Evolutionary conservation across 2,797 vertebrate genomes (phyloP), one percentile per base, ranked within the genome.

Genomic region (Hemibagrus guttatus): DNA sequence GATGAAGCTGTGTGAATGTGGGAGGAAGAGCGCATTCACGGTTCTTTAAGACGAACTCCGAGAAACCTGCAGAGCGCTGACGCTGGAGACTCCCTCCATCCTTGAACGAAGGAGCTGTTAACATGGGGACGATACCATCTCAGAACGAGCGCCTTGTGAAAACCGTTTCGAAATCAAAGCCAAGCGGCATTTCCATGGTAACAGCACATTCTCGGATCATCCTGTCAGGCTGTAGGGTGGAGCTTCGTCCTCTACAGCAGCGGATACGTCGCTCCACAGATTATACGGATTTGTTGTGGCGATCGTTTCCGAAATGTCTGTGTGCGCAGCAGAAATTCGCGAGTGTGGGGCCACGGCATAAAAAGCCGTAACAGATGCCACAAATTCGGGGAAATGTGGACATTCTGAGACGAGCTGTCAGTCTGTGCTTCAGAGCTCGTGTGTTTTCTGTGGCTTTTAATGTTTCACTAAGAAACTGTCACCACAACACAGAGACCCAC

Each of bases 401-500:
- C 3, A 7, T 54, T 75, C 49, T 54, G 14, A 76, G 21, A 2
- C 28, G 23, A 61, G 78, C 56, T 6, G 58, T 80, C 31, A n/a
- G 23, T 42, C 78, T 46, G 58, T 14, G 39, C 46, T 42, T 63
- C 58, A n/a, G 56, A 42, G 39, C 58, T 61, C 23, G 4, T 39
- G 52, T 12, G 28, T 26, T 35, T 35, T 21, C 17, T 71, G 66
- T 68, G 85, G 84, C 83, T 85, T 85, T 86, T 81, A 78, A 89
- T 80, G 80, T 85, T 85, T 88, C 42, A 56, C 79, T 69, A 28
- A 35, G 19, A 23, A 54, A 63, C 76, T 26, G 63, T 28, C 31
- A 76, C 88, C 87, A 89, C 87, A 89, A 88, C 84, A 88, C 81
- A 89, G 91, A 88, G 66, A 75, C 84, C 79, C 46, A 42, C 76